phyloP scores from a whole-genome alignment of 2,113 vertebrate genomes.

The Phalacrocorax carbo region DNA sequence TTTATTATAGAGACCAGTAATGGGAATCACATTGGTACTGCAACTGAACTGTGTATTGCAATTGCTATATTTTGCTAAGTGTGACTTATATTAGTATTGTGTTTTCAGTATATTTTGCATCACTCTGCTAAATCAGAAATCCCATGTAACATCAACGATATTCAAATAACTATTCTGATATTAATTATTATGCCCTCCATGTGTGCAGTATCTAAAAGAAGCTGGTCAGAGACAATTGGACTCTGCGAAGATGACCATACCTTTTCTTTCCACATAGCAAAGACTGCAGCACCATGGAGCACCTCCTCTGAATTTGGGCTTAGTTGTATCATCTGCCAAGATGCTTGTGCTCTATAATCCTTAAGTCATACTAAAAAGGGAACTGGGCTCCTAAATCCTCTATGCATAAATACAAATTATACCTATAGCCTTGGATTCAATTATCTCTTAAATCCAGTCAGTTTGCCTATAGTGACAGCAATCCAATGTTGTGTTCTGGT shows the following conservation, averaged over 20 bases:
- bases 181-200: background rate
- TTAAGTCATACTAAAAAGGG: background rate
- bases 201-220: background rate
- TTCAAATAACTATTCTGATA: background rate
- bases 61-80: background rate
- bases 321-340: background rate
- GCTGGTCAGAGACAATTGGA: background rate
- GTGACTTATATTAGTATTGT: background rate
- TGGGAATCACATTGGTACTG: background rate
- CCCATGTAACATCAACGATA: no score
- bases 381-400: background rate
- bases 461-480: background rate
- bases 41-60: background rate
- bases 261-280: background rate
- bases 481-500: fast-evolving
- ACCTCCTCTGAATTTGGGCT: background rate
- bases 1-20: background rate
- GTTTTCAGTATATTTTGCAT: background rate
- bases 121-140: background rate
- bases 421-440: background rate
- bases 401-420: background rate
- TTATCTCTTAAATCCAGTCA: background rate
- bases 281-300: background rate
- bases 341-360: background rate
- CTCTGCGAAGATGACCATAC: background rate